Percentiles rank a stretch among this genome's conserved stretches.
Evolutionary conservation across 2,888 invertebrate species (phyloP).

Genomic region (Ornithoptera alexandrae): DNA sequence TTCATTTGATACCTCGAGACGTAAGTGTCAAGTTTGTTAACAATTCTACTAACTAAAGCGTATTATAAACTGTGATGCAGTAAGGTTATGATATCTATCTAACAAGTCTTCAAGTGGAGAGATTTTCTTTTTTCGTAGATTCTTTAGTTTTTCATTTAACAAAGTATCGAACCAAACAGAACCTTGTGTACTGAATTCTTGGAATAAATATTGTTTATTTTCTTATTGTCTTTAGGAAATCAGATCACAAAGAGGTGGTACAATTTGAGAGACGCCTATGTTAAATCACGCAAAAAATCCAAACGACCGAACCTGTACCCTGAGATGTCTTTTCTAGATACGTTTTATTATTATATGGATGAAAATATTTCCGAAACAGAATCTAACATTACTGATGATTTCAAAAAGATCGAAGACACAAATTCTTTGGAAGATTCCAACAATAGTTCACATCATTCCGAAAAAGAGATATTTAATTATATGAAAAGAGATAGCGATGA

Average conservation of each 20-base stretch:
- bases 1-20: no score
- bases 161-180: no score
- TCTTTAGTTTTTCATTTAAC: no score
- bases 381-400: not conserved
- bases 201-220: not conserved
- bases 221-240: constrained; percentile 39
- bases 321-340: constrained; percentile 51
- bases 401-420: constrained; percentile 32
- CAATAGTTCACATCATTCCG: not conserved
- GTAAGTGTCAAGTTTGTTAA: no score
- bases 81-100: no score
- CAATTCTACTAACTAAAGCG: no score
- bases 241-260: constrained; percentile 54
- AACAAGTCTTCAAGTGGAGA: no score
- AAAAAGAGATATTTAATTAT: not conserved
- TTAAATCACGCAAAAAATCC: constrained; percentile 46
- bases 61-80: no score
- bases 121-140: no score
- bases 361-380: constrained; percentile 36
- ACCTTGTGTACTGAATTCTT: no score
- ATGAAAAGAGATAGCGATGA: no score
- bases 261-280: constrained; percentile 51
- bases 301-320: constrained; percentile 52
- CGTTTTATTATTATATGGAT: constrained; percentile 30
- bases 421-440: not conserved